Evolutionary conservation across 2,797 vertebrate species (phyloP).

Genomic region (Notoglanidium macrostoma): DNA sequence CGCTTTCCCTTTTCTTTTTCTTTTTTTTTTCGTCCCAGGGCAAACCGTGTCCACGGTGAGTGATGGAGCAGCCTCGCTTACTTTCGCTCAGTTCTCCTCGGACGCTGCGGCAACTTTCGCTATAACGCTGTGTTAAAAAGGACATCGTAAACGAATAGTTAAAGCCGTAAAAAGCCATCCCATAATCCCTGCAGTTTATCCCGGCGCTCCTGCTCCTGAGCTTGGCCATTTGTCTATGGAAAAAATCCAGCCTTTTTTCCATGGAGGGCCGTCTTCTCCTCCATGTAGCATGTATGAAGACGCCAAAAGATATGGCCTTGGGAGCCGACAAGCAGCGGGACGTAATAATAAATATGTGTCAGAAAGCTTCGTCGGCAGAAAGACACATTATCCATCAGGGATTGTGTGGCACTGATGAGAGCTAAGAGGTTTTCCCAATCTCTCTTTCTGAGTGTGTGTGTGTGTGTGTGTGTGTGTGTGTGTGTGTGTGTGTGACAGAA

Average conservation of each 20-base stretch:
- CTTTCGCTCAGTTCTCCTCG: not conserved
- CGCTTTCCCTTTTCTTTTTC: not conserved
- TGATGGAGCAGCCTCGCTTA: slow-evolving; percentile 7
- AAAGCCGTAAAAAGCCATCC: not conserved
- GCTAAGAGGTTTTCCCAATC: slow-evolving; percentile 45
- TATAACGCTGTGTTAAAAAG: not conserved
- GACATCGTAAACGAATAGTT: not conserved
- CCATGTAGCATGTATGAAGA: not conserved
- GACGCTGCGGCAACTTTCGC: not conserved
- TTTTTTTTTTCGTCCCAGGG: not conserved
- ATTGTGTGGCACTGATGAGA: slow-evolving; percentile 46
- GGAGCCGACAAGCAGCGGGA: slow-evolving; percentile 13
- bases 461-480: too few species aligned
- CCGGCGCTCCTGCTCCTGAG: not conserved
- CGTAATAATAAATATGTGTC: slow-evolving; percentile 50
- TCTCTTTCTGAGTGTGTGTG: not conserved
- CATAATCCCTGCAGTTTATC: not conserved
- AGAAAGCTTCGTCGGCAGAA: slow-evolving; percentile 40
- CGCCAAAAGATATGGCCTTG: not conserved
- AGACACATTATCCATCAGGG: slow-evolving; percentile 48
- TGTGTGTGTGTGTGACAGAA: not conserved
- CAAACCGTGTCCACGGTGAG: not conserved
- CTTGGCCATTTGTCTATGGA: not conserved
- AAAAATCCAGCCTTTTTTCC: not conserved
- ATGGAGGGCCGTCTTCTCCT: not conserved